These are phyloP conservation scores for Natator depressus DNA, from an alignment of 2,113 vertebrate genomes.

Conservation along the genomic window DNA sequence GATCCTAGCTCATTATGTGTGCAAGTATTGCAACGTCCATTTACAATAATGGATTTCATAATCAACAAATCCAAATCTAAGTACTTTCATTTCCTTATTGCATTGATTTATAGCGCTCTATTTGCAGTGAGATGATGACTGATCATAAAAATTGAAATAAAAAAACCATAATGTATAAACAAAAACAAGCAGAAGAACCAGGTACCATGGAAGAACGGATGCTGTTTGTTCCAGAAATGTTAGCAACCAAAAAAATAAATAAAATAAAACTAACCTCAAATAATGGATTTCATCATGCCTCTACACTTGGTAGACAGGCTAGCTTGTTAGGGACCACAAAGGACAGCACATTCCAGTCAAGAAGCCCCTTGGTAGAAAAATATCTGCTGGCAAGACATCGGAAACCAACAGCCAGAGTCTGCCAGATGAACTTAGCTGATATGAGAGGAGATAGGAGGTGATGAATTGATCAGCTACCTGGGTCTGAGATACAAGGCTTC, in stretches of 20 bases:
- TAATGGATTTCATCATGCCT: background rate
- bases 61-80: background rate
- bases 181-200: background rate
- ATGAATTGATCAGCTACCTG: background rate
- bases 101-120: slow-evolving; percentile 34
- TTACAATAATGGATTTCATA: slow-evolving; percentile 41
- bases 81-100: slow-evolving; percentile 21
- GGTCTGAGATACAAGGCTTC: background rate
- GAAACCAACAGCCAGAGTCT: background rate
- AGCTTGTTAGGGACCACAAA: background rate
- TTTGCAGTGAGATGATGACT: slow-evolving; percentile 19
- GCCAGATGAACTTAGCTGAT: background rate
- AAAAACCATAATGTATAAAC: background rate
- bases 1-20: background rate
- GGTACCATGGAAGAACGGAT: background rate
- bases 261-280: background rate
- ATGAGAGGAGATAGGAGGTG: background rate
- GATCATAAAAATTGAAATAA: background rate
- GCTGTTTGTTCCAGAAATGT: background rate
- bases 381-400: background rate
- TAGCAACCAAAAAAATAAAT: background rate
- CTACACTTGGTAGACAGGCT: background rate
- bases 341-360: background rate
- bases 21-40: slow-evolving; percentile 35
- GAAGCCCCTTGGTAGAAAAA: background rate